A percentile compares a stretch with the other conserved stretches of the same genome.
Evolutionary conservation across 2,888 invertebrate genomes (phyloP).

Genomic region (Carcina quercana): DNA sequence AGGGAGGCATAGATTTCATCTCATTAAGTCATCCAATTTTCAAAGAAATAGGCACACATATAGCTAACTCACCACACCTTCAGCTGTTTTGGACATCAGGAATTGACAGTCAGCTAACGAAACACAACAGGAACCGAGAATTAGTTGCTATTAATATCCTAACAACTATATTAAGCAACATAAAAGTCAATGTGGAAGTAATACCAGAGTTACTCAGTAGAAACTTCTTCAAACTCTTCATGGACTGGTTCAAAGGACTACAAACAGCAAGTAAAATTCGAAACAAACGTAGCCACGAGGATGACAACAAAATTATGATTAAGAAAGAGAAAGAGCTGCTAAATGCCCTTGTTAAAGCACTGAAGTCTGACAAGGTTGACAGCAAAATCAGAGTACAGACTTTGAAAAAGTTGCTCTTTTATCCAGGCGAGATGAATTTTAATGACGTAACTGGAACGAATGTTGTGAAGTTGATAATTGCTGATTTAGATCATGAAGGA

Average conservation of each 20-base stretch:
- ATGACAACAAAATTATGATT: conserved; percentile 67
- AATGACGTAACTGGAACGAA: conserved; percentile 81
- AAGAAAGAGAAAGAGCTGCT: conserved; percentile 73
- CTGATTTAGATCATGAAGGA: conserved; percentile 73
- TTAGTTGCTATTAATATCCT: conserved; percentile 75
- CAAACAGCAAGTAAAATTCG: conserved; percentile 74
- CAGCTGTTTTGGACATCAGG: conserved; percentile 72
- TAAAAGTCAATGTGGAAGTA: conserved; percentile 51
- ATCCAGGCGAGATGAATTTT: conserved; percentile 82
- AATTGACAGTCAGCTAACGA: conserved; percentile 54
- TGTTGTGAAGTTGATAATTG: conserved; percentile 77
- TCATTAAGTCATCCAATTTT: conserved; percentile 78
- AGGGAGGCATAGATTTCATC: conserved; percentile 75
- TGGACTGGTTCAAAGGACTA: conserved; percentile 76
- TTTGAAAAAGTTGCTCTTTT: conserved; percentile 77
- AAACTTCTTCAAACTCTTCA: conserved; percentile 78
- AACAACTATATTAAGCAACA: conserved; percentile 66
- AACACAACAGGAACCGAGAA: conserved; percentile 75
- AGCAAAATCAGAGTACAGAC: conserved; percentile 71
- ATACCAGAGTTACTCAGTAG: conserved; percentile 76
- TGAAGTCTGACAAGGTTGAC: conserved; percentile 63
- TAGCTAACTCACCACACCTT: conserved; percentile 68
- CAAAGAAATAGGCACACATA: conserved; percentile 70
- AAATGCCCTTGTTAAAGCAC: conserved; percentile 58
- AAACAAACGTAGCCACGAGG: conserved; percentile 58